Evolutionary conservation across 2,888 invertebrate genomes (phyloP), one percentile per base, ranked within the genome.

Genomic region (Eilema griseolum): DNA sequence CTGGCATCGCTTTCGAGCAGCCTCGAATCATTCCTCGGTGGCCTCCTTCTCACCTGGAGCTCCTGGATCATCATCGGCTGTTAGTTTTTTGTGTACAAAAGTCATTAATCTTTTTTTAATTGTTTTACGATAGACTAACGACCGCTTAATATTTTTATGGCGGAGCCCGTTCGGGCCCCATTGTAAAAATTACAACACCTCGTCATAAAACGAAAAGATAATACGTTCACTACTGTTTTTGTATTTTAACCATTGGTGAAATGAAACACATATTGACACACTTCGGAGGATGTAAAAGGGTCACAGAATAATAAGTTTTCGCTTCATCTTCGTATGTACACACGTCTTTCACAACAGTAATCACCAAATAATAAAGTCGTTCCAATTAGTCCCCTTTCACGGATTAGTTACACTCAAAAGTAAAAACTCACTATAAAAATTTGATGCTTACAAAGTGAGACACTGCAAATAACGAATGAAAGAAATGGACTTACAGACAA

Each of bases 101-200:
- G 87, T 88, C 92, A 93, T 93, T 85, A 89, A 92, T 89, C 82
- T 81, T 85, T 82, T 82, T 86, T 85, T 87, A 87, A 91, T 92
- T 86, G 89, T 88, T 94, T 93, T 93, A 94, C 86, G 90, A 90
- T 86, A 83, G 82, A 78, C 84, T 85, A 86, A 89, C 86, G 83
- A 90, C 89, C 82, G 81, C 82, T 87, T 86, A 86, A 86, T 89
- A 89, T 86, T 87, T 95, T 95, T 95, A 95, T 94, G 94, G 94
- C 86, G 95, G 94, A 89, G 93, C 95, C 90, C 92, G 86, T 92
- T 90, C 89, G 83, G 91, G 91, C 88, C 91, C 92, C 95, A 95
- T 95, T 93, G 92, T 94, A 90, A 91, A 93, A 85, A 82, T 86
- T 87, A 87, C 83, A 78, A 83, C 85, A 85, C 85, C 85, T 86